Evolutionary conservation across 64 coral and sea anemone genomes (phyloP), one percentile per base, ranked within the genome.

Genomic region (Acropora tenuis): DNA sequence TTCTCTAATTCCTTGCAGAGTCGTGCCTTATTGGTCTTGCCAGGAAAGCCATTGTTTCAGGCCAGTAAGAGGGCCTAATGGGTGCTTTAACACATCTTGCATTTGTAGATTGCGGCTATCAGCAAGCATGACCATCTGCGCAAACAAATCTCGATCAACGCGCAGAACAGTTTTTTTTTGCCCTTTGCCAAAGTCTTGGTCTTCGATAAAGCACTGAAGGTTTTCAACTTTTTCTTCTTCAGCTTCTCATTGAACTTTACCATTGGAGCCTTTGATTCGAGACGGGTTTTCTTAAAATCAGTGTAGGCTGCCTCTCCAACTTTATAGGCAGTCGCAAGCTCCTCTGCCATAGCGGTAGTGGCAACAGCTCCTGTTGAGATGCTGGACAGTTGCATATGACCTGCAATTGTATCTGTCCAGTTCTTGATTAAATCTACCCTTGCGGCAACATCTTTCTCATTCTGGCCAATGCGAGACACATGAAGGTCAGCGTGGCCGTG

Each of bases 291-390:
- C 69, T 87, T 74, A 69, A 87, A 87, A 75, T 87, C 69, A 74
- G 46, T 17, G 85, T 75, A 87, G 43, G 85, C 69, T 89, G 55
- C 75, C 87, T 89, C 20, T 89, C 74, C 87, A 89, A 61, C 50
- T 30, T 30, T 30, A 30, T 30, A 78, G 59, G 12, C 60, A 55
- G 74, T 60, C 30, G 30, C 30, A 30, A 30, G 30, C 30, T 30
- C 30, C 30, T 30, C 30, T 30, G 30, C 30, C 0, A 89, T 78
- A 61, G 74, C 87, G 78, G 85, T 53, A 78, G 87, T 78, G 87
- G 87, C 87, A 78, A 78, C 87, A 89, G 87, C 75, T 77, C 87
- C 73, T 88, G 87, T 63, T 88, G 87, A 88, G 74, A 65, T 58
- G 30, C 30, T 30, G 30, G 30, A 30, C 30, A 30, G 30, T 30